Evolutionary conservation across 2,797 vertebrate species (phyloP).

Genomic region (Mormyrops boulengeri): DNA sequence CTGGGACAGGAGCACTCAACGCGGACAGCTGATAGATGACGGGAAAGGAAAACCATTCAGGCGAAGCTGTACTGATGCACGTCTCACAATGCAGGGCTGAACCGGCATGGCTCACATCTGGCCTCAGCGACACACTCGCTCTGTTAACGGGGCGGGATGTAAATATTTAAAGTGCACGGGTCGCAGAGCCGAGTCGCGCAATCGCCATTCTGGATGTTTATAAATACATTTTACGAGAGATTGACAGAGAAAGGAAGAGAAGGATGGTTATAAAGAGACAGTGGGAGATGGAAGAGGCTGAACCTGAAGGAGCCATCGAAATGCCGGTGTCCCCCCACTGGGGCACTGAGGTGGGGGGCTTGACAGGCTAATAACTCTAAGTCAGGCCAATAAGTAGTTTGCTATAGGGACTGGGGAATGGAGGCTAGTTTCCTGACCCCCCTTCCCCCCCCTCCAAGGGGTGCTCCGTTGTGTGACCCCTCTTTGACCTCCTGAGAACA

Average conservation of each 20-base stretch:
- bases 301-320: not conserved
- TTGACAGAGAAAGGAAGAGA: slow-evolving; percentile 32
- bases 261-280: slow-evolving; percentile 18
- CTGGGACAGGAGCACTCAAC: slow-evolving; percentile 42
- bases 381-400: not conserved
- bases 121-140: slow-evolving; percentile 38
- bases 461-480: not conserved
- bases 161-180: slow-evolving; percentile 58
- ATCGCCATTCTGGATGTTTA: slow-evolving; percentile 23
- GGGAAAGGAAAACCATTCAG: slow-evolving; percentile 56
- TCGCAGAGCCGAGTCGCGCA: slow-evolving; percentile 30
- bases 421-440: not conserved
- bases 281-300: not conserved
- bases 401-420: not conserved
- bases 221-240: slow-evolving; percentile 15
- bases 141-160: slow-evolving; percentile 48
- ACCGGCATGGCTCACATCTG: slow-evolving; percentile 47
- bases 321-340: not conserved
- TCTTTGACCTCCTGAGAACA: not conserved
- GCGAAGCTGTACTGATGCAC: slow-evolving; percentile 52
- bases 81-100: slow-evolving; percentile 34
- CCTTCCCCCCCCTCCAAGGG: not conserved
- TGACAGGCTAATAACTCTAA: not conserved
- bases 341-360: not conserved
- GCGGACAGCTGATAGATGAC: slow-evolving; percentile 54